Evolutionary conservation across 2,113 vertebrate species (phyloP).

Genomic region (Zosterops hypoxanthus): DNA sequence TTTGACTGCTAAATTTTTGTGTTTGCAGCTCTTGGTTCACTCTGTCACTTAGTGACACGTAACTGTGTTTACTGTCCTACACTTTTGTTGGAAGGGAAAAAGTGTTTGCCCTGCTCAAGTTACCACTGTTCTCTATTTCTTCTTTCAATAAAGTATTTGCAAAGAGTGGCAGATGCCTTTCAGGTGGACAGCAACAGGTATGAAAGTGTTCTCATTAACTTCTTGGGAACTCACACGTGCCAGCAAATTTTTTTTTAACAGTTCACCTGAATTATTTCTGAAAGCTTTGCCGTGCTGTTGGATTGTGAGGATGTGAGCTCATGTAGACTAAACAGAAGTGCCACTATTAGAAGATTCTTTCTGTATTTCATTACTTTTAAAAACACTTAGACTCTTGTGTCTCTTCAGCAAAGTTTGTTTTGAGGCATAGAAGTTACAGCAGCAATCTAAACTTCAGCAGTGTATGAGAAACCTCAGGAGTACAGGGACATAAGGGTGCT

Average conservation of each 20-base stretch:
- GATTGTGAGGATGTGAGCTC: not conserved
- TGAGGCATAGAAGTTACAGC: not conserved
- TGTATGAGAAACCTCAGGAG: not conserved
- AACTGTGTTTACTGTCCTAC: not conserved
- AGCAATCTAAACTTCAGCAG: not conserved
- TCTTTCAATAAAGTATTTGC: not conserved
- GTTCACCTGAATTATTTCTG: not conserved
- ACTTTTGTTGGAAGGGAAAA: not conserved
- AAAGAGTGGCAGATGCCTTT: not conserved
- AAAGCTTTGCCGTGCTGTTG: not conserved
- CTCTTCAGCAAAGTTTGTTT: not conserved
- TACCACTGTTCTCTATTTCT: not conserved
- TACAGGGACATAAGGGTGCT: slow-evolving; percentile 38
- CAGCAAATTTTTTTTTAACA: not conserved
- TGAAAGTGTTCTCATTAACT: not conserved
- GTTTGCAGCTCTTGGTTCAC: not conserved
- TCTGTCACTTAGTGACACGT: not conserved
- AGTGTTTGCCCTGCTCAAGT: not conserved
- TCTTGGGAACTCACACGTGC: not conserved
- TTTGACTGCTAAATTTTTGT: not conserved
- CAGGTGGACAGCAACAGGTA: not conserved
- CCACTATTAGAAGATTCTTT: not conserved
- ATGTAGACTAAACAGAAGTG: not conserved
- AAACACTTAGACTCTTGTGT: not conserved
- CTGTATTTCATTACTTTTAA: not conserved